Evolutionary conservation across 2,113 vertebrate genomes (phyloP).

Genomic region (Mustelus asterias): DNA sequence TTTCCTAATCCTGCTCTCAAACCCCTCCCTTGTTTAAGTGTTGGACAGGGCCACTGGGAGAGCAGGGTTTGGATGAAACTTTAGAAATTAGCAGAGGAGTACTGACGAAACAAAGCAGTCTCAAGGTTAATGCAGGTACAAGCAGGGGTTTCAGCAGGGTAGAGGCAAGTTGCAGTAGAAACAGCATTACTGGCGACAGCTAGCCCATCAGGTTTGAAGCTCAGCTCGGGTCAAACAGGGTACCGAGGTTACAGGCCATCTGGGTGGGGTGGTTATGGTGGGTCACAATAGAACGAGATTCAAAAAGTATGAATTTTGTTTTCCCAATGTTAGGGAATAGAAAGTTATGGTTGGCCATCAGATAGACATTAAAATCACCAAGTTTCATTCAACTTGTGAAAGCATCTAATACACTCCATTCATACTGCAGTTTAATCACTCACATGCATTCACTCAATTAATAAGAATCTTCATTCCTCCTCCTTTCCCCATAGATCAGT

Average conservation of each 20-base stretch:
- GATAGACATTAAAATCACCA: background rate
- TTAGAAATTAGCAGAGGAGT: background rate
- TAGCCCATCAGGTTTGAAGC: background rate
- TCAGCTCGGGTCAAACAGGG: background rate
- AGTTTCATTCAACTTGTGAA: background rate
- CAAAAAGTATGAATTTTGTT: background rate
- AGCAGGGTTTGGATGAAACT: background rate
- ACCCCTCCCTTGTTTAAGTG: too few relatives aligned
- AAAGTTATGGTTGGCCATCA: background rate
- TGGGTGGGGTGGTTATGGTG: background rate
- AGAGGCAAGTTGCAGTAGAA: background rate
- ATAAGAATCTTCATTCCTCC: background rate
- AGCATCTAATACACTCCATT: background rate
- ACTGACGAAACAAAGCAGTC: background rate
- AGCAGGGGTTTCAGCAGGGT: background rate
- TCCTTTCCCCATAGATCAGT: background rate
- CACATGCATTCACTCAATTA: background rate
- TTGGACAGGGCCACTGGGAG: too few relatives aligned
- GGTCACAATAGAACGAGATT: too few relatives aligned
- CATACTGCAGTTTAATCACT: background rate
- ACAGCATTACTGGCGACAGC: background rate
- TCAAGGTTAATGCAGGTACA: background rate
- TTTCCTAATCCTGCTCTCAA: too few relatives aligned
- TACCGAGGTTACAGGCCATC: background rate
- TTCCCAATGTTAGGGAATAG: background rate